phyloP scores from a whole-genome alignment of 2,888 invertebrate species.

The Nomada lathburiana region DNA sequence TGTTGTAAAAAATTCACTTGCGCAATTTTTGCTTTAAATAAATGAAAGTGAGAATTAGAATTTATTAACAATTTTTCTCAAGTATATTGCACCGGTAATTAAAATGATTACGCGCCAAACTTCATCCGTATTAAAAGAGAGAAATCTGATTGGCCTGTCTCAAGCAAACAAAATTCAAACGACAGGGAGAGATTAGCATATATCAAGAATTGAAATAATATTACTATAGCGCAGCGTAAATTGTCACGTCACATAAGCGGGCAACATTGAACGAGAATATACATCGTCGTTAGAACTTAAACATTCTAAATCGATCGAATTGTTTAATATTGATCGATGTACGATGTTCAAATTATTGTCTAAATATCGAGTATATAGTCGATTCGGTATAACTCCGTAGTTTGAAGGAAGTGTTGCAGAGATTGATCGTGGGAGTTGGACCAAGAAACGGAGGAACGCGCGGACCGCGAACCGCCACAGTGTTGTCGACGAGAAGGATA shows the following conservation, averaged over 20 bases:
- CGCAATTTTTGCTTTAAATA: background rate
- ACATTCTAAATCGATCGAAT: background rate
- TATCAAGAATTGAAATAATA: slow-evolving; percentile 13
- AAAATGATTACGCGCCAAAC: slow-evolving; percentile 56
- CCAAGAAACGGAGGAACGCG: slow-evolving; percentile 72
- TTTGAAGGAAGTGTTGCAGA: slow-evolving; percentile 52
- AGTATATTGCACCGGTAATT: slow-evolving; percentile 13
- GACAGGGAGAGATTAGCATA: slow-evolving; percentile 12
- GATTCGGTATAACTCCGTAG: slow-evolving; percentile 48
- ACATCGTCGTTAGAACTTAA: background rate
- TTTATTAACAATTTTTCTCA: background rate
- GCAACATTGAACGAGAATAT: background rate
- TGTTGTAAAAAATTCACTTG: slow-evolving; percentile 62
- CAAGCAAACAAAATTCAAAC: slow-evolving; percentile 44
- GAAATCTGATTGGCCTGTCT: slow-evolving; percentile 38
- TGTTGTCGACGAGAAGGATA: slow-evolving; percentile 78
- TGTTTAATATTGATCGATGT: slow-evolving; percentile 1
- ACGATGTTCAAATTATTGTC: slow-evolving; percentile 1
- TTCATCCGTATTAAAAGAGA: slow-evolving; percentile 30
- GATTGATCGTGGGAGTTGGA: slow-evolving; percentile 68
- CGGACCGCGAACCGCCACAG: slow-evolving; percentile 77
- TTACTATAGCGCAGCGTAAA: background rate
- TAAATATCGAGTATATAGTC: slow-evolving; percentile 23
- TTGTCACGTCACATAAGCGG: background rate
- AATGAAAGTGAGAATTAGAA: background rate